Base-by-base conservation (phyloP, 2,888 invertebrate species). In the Anodontia alba region DNA sequence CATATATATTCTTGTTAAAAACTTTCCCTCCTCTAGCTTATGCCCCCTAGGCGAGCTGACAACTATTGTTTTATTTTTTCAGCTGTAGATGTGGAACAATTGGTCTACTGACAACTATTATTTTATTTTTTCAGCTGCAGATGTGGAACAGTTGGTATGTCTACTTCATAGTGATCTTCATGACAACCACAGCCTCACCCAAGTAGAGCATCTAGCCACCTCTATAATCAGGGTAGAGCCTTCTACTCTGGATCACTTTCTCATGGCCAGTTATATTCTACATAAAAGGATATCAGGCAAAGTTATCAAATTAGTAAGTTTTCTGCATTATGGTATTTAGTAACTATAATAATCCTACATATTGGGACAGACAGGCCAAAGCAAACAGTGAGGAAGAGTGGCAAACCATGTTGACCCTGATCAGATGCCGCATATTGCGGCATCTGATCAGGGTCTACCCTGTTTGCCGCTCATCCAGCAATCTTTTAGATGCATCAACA, bases 201-300 rank as follows among this genome's bases (percentile, higher is more conserved):
- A 90, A 31, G 38, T 92, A 20, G 86, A 90, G 33, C 90, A 91
- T 78, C 66, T 88, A 49, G 87, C 89, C 75, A 87, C 90, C 76
- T 88, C 88, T 26, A 79, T 89, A 10, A 67, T 91, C 26, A 87
- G 71, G 54, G 73, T 91, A 42, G 70, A 46, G 49, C 83, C 86
- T 29, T 73, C 88, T 33, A 67, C 67, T 10, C 43, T 84, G 8
- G 68, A 77, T 7, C 73, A 84, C 23, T 81, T 83, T 62, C 67
- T 73, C n/a, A 73, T 84, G 54, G 84, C 81, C n/a, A 86, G 89
- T 72, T 69, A 81, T 71, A 82, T 86, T 12, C 81, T 89, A 8
- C 92, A 92, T 75, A 90, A 90, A 76, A 87, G 87, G 81, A 43
- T 85, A 8, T 90, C 92, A 7, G 92, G 92, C 8, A 92, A 92